These are phyloP conservation scores for Crematogaster levior DNA, from an alignment of 2,888 invertebrate genomes.

Conservation along the genomic window DNA sequence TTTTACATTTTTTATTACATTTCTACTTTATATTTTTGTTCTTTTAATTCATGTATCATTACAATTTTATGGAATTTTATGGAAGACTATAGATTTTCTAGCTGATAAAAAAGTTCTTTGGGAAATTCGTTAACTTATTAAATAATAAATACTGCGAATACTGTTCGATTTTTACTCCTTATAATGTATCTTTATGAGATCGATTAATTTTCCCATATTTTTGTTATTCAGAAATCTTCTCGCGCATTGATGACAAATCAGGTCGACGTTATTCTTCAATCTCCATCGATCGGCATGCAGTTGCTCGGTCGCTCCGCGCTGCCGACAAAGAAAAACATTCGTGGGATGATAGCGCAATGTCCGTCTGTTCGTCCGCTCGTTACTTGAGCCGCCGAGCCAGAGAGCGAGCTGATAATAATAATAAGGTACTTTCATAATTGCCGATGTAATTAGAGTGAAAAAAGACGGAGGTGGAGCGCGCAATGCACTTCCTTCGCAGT, in stretches of 20 bases:
- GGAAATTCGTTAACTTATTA: background rate
- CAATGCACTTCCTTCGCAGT: conserved; percentile 55
- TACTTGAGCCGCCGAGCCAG: conserved; percentile 64
- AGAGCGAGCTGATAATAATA: conserved; percentile 70
- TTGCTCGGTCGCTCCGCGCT: background rate
- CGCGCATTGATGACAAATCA: background rate
- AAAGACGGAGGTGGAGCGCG: conserved; percentile 57
- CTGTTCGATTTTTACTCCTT: background rate
- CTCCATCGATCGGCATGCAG: conserved; percentile 46
- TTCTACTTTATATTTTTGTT: background rate
- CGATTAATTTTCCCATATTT: conserved; percentile 20
- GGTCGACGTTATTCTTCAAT: conserved; percentile 21
- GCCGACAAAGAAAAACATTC: conserved; percentile 55
- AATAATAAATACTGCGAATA: background rate
- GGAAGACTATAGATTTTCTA: background rate
- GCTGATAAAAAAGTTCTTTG: background rate
- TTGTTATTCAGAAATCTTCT: background rate
- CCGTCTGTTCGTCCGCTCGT: conserved; percentile 65
- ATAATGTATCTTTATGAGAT: background rate
- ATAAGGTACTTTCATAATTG: conserved; percentile 71
- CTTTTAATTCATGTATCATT: background rate
- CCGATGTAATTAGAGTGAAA: conserved; percentile 78
- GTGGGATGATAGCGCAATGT: conserved; percentile 64
- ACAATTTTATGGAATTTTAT: too few species aligned
- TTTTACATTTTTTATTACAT: background rate